Conservation (phyloP, 1,140 invertebrate genomes). For the Ridgeia piscesae region DNA sequence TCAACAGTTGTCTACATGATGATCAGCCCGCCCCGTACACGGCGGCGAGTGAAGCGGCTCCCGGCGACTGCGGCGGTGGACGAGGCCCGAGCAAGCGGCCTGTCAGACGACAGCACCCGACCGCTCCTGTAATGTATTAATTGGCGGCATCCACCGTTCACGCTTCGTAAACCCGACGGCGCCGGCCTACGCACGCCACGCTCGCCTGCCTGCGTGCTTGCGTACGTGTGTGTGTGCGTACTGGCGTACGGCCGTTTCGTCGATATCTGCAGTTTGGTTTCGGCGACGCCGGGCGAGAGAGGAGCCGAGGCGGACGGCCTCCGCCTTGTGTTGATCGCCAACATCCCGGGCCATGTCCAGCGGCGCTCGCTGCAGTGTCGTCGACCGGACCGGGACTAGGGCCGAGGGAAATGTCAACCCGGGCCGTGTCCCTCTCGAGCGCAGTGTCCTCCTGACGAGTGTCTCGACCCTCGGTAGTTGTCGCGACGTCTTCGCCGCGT, state of each 20-base stretch:
- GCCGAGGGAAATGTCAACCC: too few species aligned
- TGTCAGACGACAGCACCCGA: neutral
- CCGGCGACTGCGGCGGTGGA: neutral
- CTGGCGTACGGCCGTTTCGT: neutral
- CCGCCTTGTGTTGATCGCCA: neutral
- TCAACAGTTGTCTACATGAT: constrained; percentile 5
- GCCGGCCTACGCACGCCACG: neutral
- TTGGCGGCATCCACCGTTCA: neutral
- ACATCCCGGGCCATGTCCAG: neutral
- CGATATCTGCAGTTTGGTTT: constrained; percentile 5
- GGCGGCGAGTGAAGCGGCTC: neutral
- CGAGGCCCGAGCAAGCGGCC: neutral
- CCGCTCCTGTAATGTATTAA: neutral
- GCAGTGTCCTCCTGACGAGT: neutral
- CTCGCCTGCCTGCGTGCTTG: too few species aligned
- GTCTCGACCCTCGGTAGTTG: neutral
- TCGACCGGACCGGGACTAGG: neutral
- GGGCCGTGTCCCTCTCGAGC: neutral
- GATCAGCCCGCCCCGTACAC: neutral
- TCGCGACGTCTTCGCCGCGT: neutral
- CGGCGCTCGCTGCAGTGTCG: neutral
- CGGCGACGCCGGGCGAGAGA: neutral
- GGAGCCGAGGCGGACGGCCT: neutral
- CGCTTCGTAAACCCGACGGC: neutral
- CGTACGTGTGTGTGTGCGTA: too few species aligned